Conservation (phyloP, 2,797 vertebrate species). For the Sebastes matsubarae region DNA sequence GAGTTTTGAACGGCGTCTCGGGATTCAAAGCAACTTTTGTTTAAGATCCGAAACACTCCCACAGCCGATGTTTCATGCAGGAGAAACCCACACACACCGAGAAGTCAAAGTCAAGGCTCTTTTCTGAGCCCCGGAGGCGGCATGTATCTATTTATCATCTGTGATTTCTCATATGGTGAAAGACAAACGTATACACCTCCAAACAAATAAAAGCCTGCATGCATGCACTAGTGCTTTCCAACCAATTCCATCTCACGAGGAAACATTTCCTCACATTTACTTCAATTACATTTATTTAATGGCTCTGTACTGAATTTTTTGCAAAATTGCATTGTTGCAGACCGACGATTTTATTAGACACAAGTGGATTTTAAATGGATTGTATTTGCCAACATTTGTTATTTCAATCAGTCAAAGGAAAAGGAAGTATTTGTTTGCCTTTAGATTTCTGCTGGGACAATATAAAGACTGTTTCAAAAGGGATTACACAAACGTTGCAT, state of each 20-base stretch:
- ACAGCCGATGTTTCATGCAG: slow-evolving; percentile 51
- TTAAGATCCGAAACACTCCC: slow-evolving; percentile 48
- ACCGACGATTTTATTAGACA: slow-evolving; percentile 19
- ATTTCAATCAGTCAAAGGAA: slow-evolving; percentile 28
- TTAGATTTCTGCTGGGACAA: slow-evolving; percentile 1
- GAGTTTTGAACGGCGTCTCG: slow-evolving; percentile 1
- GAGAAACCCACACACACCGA: slow-evolving; percentile 44
- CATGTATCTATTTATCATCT: slow-evolving; percentile 50
- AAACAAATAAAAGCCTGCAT: neutral
- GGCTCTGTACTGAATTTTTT: slow-evolving; percentile 24
- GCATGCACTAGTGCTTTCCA: neutral
- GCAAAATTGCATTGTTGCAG: neutral
- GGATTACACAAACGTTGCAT: slow-evolving; percentile 29
- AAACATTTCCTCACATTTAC: neutral
- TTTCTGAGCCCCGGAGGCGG: slow-evolving; percentile 57
- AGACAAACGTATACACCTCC: slow-evolving; percentile 28
- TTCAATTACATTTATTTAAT: slow-evolving; percentile 23
- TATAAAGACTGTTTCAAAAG: slow-evolving; percentile 34
- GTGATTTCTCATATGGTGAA: slow-evolving; percentile 38
- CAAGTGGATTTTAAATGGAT: slow-evolving; percentile 43
- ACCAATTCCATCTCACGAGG: neutral
- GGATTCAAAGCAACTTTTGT: slow-evolving; percentile 41
- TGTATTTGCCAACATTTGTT: slow-evolving; percentile 41
- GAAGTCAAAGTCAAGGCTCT: slow-evolving; percentile 55
- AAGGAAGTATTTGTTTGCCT: slow-evolving; percentile 20